phyloP scores from a whole-genome alignment of 2,888 invertebrate genomes.

The Pollenia angustigena region DNA sequence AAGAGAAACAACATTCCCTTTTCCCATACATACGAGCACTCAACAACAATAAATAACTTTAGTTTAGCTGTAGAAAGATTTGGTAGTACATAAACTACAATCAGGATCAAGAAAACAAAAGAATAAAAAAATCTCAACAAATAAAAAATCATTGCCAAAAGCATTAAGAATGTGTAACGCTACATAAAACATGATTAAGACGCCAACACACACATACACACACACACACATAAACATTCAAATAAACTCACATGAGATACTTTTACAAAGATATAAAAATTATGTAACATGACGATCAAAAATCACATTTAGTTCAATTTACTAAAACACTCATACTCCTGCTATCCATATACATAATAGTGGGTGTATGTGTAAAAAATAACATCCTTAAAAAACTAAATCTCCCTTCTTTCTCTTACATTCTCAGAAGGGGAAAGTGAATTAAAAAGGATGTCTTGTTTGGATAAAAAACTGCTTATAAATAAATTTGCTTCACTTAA shows the following conservation, averaged over 20 bases:
- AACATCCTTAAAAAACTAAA: slow-evolving; percentile 37
- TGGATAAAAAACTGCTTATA: slow-evolving; percentile 80
- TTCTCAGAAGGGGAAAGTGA: slow-evolving; percentile 10
- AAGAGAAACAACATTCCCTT: background rate
- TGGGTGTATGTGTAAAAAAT: slow-evolving; percentile 12
- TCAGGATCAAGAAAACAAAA: slow-evolving; percentile 34
- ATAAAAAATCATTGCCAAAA: slow-evolving; percentile 74
- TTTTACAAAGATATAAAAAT: slow-evolving; percentile 60
- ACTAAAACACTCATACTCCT: slow-evolving; percentile 77
- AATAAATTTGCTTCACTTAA: slow-evolving; percentile 84
- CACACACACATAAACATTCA: slow-evolving; percentile 9
- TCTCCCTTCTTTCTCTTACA: slow-evolving; percentile 10
- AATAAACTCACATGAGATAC: background rate
- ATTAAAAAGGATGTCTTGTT: slow-evolving; percentile 48
- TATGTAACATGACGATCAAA: slow-evolving; percentile 81
- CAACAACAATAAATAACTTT: slow-evolving; percentile 69
- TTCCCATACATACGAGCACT: slow-evolving; percentile 3
- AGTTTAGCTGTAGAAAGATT: slow-evolving; percentile 68
- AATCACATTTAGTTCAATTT: slow-evolving; percentile 83
- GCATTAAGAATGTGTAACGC: slow-evolving; percentile 80
- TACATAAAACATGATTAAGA: slow-evolving; percentile 83
- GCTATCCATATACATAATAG: slow-evolving; percentile 31
- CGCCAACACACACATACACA: slow-evolving; percentile 54
- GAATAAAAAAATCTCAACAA: slow-evolving; percentile 32
- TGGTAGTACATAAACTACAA: slow-evolving; percentile 61